A percentile compares a stretch with the other conserved stretches of the same genome.
These are phyloP conservation scores for Sphecodes monilicornis DNA, from an alignment of 2,888 invertebrate genomes.

Conservation along the genomic window DNA sequence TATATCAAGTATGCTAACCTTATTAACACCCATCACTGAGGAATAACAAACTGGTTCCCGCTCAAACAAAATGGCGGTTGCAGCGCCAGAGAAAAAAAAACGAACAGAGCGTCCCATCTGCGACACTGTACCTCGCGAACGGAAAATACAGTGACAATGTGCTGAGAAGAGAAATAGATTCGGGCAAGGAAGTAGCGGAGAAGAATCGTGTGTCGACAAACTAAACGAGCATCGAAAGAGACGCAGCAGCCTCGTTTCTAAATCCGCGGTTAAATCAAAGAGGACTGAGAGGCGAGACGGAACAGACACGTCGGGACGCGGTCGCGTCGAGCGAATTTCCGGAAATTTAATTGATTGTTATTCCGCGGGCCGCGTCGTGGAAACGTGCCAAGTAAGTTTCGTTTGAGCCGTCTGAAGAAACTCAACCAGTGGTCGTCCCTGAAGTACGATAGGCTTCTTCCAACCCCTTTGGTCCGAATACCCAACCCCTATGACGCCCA, in stretches of 20 bases:
- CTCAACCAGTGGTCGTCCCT: constrained; percentile 69
- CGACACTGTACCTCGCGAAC: not conserved
- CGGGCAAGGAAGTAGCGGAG: not conserved
- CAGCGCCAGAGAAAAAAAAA: not conserved
- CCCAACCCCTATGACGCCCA: constrained; percentile 5
- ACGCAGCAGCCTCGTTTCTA: not conserved
- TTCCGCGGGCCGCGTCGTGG: constrained; percentile 61
- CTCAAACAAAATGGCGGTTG: not conserved
- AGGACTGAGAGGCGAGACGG: not conserved
- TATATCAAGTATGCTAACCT: no score
- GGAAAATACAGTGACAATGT: not conserved
- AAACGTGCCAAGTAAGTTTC: constrained; percentile 71
- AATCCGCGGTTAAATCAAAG: not conserved
- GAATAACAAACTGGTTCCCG: not conserved
- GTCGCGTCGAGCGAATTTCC: constrained; percentile 53
- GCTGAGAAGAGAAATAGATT: not conserved
- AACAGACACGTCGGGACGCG: constrained; percentile 23
- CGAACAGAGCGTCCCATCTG: not conserved
- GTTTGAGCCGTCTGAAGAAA: constrained; percentile 60
- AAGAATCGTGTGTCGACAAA: constrained; percentile 10
- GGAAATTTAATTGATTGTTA: constrained; percentile 72
- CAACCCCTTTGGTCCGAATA: not conserved
- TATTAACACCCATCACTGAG: not conserved
- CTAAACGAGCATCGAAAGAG: not conserved
- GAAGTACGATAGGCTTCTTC: constrained; percentile 21